Base-by-base conservation (phyloP, 37 sponge, comb jelly and placozoan species). In the Bolinopsis microptera region DNA sequence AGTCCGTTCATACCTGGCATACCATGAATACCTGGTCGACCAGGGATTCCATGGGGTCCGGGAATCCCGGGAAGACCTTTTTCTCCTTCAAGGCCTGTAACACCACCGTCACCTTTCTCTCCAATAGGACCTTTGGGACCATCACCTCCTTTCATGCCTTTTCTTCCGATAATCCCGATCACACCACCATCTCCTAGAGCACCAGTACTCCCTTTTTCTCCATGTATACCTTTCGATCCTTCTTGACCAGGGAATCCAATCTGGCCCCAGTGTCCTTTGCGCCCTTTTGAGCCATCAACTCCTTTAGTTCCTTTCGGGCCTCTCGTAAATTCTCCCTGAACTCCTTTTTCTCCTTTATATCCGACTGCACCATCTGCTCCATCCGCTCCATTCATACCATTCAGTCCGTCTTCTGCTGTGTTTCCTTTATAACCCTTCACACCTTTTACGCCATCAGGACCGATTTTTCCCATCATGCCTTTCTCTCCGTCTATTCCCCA, bases 121-220 rank as follows among this genome's bases (percentile, higher is more conserved):
- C 90, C 90, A 5, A n/a, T 86, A 21, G 90, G 90, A 35, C 90
- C 90, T 24, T 28, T 61, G 2, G 90, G 90, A 39, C 90, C 90
- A 38, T 39, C 27, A 0, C 1, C 26, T 0, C 90, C 90, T 26
- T 86, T 86, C 31, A 28, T 38, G 9, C 90, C 90, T 27, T 86
- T 86, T 33, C 39, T 38, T 3, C 90, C 90, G 21, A 16, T 41
- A 0, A 24, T 13, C 3, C 90, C 90, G 0, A 28, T 0, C 0
- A 9, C 67, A 21, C 90, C 90, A 3, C 0, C 3, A 26, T 5
- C 48, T 33, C 90, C 90, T 2, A 2, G 8, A 0, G 1, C 23
- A 36, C 61, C 61, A 27, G 3, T 37, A 13, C 8, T 8, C 23
- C 90, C 90, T 0, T 35, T 38, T 9, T 86, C 90, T 2, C 90